A percentile compares a stretch with the other conserved stretches of the same genome.
These are phyloP conservation scores for Zeus faber DNA, from an alignment of 2,113 vertebrate species.

Conservation along the genomic window DNA sequence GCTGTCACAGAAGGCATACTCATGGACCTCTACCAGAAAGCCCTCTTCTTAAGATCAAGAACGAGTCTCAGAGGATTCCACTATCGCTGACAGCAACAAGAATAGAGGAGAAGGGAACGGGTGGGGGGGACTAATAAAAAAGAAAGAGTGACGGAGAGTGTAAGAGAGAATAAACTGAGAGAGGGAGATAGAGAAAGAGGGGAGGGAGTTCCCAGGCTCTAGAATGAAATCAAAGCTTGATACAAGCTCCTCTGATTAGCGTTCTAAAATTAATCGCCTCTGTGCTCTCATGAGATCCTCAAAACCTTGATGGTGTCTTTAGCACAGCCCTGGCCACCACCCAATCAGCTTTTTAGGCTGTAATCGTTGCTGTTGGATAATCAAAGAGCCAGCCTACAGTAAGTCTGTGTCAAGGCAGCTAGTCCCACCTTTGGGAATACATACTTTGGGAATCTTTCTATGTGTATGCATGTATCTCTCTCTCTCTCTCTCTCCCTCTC, in stretches of 20 bases:
- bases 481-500: neutral
- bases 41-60: conserved; percentile 54
- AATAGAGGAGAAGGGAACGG: conserved; percentile 38
- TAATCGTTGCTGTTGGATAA: conserved; percentile 15
- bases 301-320: conserved; percentile 46
- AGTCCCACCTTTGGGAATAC: neutral
- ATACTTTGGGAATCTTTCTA: neutral
- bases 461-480: neutral
- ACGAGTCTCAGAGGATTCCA: conserved; percentile 53
- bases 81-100: conserved; percentile 49
- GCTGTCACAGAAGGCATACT: conserved; percentile 40
- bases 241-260: conserved; percentile 64
- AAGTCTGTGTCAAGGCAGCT: conserved; percentile 2
- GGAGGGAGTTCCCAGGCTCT: conserved; percentile 34
- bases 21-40: conserved; percentile 56
- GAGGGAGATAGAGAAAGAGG: neutral
- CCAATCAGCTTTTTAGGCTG: conserved; percentile 34
- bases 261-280: conserved; percentile 57
- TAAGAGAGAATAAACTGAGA: conserved; percentile 16
- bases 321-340: conserved; percentile 17
- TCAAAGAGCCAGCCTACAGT: conserved; percentile 21
- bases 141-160: conserved; percentile 10
- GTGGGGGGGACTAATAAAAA: neutral
- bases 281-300: conserved; percentile 36
- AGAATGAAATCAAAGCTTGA: conserved; percentile 64